Percentiles rank a stretch among this genome's conserved stretches.
Evolutionary conservation across 2,113 vertebrate species (phyloP).

Genomic region (Uria aalge): DNA sequence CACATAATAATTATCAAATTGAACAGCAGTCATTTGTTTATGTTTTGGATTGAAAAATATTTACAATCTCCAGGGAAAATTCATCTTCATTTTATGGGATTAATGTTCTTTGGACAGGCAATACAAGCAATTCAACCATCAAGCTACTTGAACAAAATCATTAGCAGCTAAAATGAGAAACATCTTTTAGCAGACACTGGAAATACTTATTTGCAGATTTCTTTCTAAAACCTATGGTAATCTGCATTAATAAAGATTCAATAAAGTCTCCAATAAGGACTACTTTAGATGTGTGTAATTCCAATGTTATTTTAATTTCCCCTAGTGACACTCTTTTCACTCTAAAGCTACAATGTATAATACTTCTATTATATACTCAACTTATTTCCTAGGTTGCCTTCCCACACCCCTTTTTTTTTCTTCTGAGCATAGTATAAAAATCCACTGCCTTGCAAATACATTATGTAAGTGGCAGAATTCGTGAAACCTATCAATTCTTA

Average conservation of each 20-base stretch:
- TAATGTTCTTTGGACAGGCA: background rate
- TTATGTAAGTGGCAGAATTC: background rate
- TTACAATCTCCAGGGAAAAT: background rate
- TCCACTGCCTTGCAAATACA: background rate
- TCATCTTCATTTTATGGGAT: background rate
- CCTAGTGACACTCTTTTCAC: background rate
- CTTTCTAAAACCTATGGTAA: background rate
- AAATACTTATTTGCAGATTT: background rate
- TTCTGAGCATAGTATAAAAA: background rate
- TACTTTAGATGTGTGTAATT: background rate
- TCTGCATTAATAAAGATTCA: background rate
- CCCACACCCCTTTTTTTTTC: fast-evolving
- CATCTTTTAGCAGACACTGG: background rate
- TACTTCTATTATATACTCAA: background rate
- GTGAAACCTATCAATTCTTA: background rate
- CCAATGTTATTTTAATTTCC: background rate
- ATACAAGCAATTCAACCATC: background rate
- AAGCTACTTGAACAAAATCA: background rate
- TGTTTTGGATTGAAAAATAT: background rate
- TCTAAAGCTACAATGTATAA: background rate
- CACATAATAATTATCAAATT: background rate
- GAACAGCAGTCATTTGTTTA: background rate
- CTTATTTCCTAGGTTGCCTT: background rate
- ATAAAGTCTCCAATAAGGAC: background rate
- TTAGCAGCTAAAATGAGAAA: background rate